Percentiles rank a stretch among this genome's conserved stretches.
Evolutionary conservation across 30 jellyfish, hydroid and myxozoan species (phyloP).

Genomic region (Pseudorhiza aurosa): DNA sequence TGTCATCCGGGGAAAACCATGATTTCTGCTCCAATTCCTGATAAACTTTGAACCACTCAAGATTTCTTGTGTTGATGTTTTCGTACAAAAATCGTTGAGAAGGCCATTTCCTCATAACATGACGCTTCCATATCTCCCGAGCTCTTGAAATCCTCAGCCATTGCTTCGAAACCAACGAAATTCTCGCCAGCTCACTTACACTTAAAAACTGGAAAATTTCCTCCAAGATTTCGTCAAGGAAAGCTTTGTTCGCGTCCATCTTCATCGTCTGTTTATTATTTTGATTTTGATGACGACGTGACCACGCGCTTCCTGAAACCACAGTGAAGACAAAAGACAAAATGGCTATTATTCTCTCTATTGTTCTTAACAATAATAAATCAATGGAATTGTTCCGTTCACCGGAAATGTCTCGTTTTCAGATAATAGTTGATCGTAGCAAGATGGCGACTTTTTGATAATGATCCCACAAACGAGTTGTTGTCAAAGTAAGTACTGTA

Average conservation of each 20-base stretch:
- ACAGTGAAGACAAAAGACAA: not conserved
- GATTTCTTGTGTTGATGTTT: slow-evolving; percentile 41
- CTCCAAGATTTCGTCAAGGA: slow-evolving; percentile 80
- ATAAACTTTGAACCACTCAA: slow-evolving; percentile 80
- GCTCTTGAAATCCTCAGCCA: slow-evolving; percentile 84
- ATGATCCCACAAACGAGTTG: no score
- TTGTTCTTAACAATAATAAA: slow-evolving; percentile 1
- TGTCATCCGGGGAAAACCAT: slow-evolving; percentile 95
- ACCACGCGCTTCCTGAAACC: slow-evolving; percentile 65
- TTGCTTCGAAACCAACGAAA: slow-evolving; percentile 79
- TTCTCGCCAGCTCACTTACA: slow-evolving; percentile 32
- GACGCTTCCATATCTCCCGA: slow-evolving; percentile 80
- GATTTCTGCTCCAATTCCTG: slow-evolving; percentile 75
- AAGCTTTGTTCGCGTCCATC: slow-evolving; percentile 20
- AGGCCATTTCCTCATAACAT: slow-evolving; percentile 85
- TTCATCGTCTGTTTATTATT: slow-evolving; percentile 28
- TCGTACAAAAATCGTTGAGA: slow-evolving; percentile 90
- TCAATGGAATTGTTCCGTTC: not conserved
- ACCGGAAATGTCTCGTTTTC: slow-evolving; percentile 69
- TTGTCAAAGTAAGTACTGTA: no score
- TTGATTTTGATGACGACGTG: slow-evolving; percentile 30
- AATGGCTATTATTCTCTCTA: not conserved
- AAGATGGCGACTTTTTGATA: not conserved
- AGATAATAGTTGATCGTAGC: not conserved
- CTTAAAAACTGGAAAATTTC: slow-evolving; percentile 48